Evolutionary conservation across 2,888 invertebrate species (phyloP).

Genomic region (Stomorhina lunata): DNA sequence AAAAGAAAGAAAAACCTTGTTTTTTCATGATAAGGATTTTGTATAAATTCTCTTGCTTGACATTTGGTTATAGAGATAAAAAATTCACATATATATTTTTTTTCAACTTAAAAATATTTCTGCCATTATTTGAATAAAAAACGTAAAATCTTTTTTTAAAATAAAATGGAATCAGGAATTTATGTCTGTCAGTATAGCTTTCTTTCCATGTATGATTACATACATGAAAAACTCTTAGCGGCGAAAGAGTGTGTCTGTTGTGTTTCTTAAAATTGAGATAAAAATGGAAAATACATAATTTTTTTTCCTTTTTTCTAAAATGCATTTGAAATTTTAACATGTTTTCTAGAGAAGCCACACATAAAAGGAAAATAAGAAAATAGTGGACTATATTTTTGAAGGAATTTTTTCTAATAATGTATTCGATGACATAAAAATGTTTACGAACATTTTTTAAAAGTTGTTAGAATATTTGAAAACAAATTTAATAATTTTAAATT

Average conservation of each 20-base stretch:
- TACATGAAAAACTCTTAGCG: constrained; percentile 1
- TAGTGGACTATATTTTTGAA: neutral
- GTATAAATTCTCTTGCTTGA: constrained; percentile 55
- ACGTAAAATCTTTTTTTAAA: neutral
- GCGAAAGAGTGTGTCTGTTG: no score
- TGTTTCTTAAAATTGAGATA: constrained; percentile 25
- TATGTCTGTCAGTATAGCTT: constrained; percentile 46
- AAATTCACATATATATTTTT: neutral
- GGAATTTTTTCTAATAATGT: neutral
- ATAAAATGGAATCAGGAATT: constrained; percentile 1
- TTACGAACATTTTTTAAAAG: no score
- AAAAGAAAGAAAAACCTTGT: constrained; percentile 12
- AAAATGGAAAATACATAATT: constrained; percentile 18
- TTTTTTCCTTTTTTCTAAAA: neutral
- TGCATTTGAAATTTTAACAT: constrained; percentile 25
- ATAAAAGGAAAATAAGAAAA: no score
- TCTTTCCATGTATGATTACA: constrained; percentile 22
- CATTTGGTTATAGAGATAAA: constrained; percentile 44
- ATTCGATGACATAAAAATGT: no score
- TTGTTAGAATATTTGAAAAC: no score
- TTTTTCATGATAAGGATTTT: constrained; percentile 56
- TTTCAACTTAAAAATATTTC: neutral
- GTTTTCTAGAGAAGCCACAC: neutral
- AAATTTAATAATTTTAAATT: no score
- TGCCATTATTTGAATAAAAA: neutral